Evolutionary conservation across 2,113 vertebrate species (phyloP).

Genomic region (Podilymbus podiceps): DNA sequence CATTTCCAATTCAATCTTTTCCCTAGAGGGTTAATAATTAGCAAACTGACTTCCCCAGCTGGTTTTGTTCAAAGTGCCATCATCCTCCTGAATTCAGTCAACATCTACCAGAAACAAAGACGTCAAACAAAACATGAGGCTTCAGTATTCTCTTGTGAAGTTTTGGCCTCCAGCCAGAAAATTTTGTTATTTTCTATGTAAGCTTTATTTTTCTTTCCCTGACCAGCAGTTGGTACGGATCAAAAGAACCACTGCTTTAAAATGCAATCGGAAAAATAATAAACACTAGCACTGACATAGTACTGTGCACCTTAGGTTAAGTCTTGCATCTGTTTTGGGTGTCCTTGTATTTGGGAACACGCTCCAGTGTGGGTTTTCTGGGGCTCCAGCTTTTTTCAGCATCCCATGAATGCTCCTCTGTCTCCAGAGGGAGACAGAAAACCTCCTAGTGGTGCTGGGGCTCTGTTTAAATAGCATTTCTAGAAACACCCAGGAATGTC

Average conservation of each 20-base stretch:
- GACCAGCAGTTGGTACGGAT: background rate
- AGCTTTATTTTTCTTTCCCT: constrained; percentile 47
- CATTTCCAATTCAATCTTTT: constrained; percentile 31
- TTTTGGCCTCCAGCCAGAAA: constrained; percentile 37
- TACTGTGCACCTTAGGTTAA: background rate
- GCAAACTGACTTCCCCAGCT: constrained; percentile 34
- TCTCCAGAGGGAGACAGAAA: background rate
- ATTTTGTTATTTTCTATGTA: constrained; percentile 36
- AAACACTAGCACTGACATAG: background rate
- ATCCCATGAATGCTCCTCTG: background rate
- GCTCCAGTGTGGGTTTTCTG: background rate
- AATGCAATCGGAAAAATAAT: constrained; percentile 10
- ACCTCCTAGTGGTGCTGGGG: background rate
- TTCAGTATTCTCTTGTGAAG: constrained; percentile 29
- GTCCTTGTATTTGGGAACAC: background rate
- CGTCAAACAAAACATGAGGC: constrained; percentile 54
- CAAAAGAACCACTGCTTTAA: constrained; percentile 22
- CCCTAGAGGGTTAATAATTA: constrained; percentile 54
- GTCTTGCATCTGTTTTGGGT: background rate
- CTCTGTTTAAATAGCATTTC: background rate
- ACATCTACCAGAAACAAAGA: constrained; percentile 62
- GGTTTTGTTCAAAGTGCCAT: constrained; percentile 46
- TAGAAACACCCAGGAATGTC: background rate
- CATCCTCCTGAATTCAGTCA: constrained; percentile 57
- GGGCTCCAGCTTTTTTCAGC: background rate